These are phyloP conservation scores for Pachycephala philippinensis DNA, from an alignment of 2,113 vertebrate genomes.

Conservation along the genomic window DNA sequence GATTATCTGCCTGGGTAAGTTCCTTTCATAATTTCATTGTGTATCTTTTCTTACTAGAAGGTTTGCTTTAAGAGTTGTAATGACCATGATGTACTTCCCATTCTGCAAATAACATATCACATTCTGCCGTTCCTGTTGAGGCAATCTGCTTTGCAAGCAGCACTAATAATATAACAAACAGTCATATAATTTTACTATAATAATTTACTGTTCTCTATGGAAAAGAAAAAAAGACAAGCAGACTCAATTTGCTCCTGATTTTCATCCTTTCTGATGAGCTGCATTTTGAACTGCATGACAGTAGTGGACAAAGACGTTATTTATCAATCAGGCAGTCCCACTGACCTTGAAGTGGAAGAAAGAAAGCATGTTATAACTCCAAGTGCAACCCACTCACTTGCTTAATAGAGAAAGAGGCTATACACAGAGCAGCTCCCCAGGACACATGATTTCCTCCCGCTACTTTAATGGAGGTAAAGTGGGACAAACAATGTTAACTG, in stretches of 20 bases:
- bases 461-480: constrained; percentile 39
- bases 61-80: not conserved
- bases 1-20: not conserved
- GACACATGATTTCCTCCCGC: constrained; percentile 40
- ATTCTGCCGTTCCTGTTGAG: not conserved
- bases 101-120: not conserved
- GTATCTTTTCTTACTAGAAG: not conserved
- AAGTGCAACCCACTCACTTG: constrained; percentile 12
- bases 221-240: not conserved
- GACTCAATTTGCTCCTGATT: not conserved
- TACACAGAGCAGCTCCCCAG: not conserved
- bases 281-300: not conserved
- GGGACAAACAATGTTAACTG: constrained; percentile 47
- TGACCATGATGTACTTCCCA: not conserved
- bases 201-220: not conserved
- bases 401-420: not conserved
- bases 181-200: not conserved
- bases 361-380: not conserved
- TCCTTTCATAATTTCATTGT: not conserved
- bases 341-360: constrained; percentile 40
- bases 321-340: not conserved
- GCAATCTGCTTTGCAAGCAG: not conserved
- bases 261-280: not conserved
- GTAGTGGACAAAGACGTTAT: not conserved
- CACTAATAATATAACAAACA: not conserved